Percentiles rank a stretch among this genome's conserved stretches.
Conservation (phyloP, 1,140 invertebrate species). For the Drepana arcuata region DNA sequence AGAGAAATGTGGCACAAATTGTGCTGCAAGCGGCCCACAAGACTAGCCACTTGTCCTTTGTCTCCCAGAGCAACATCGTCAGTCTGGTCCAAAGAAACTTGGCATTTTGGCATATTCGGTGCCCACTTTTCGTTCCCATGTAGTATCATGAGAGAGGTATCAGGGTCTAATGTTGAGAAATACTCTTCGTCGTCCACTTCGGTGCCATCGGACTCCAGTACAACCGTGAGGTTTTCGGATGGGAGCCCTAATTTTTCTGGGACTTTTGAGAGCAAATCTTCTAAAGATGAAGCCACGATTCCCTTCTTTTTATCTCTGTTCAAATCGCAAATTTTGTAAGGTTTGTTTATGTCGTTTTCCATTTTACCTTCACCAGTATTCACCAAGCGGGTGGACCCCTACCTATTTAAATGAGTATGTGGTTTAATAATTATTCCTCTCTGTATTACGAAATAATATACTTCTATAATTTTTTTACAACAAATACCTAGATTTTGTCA, state of each 20-base stretch:
- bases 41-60: conserved; percentile 73
- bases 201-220: conserved; percentile 87
- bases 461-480: too few relatives aligned
- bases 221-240: conserved; percentile 78
- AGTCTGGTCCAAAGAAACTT: conserved; percentile 78
- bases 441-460: too few relatives aligned
- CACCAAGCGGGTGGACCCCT: too few relatives aligned
- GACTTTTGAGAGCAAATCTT: conserved; percentile 81
- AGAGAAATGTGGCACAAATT: conserved; percentile 86
- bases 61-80: conserved; percentile 75
- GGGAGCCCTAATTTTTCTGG: conserved; percentile 78
- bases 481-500: too few relatives aligned
- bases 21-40: conserved; percentile 82
- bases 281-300: conserved; percentile 81
- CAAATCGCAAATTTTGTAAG: conserved; percentile 75
- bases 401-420: too few relatives aligned
- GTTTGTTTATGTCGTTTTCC: conserved; percentile 66
- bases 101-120: conserved; percentile 67
- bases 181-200: conserved; percentile 93
- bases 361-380: too few relatives aligned
- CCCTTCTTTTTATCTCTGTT: conserved; percentile 85
- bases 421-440: too few relatives aligned
- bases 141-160: conserved; percentile 86
- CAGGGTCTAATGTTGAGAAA: conserved; percentile 86
- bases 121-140: conserved; percentile 82